Conservation (phyloP, 2,797 vertebrate genomes). For the Pristis pectinata region DNA sequence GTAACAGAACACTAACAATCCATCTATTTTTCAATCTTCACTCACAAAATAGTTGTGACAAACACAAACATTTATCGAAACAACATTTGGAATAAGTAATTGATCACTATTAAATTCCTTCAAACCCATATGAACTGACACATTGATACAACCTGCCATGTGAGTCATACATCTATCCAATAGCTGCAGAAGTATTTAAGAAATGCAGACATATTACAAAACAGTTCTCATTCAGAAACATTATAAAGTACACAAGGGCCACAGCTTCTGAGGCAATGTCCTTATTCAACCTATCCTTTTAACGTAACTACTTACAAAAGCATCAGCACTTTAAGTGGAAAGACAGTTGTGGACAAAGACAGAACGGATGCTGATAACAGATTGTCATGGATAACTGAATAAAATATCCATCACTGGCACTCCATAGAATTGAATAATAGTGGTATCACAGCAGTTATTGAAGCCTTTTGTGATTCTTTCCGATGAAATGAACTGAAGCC, state of each 20-base stretch:
- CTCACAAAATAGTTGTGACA: background rate
- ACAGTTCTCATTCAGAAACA: background rate
- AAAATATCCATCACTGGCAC: conserved; percentile 7
- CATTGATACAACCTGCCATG: background rate
- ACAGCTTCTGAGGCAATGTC: background rate
- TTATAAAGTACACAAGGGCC: background rate
- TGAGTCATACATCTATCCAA: background rate
- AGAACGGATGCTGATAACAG: background rate
- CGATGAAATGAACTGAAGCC: background rate
- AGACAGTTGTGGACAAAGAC: background rate
- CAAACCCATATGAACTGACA: background rate
- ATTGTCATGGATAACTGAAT: background rate
- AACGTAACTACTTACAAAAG: background rate
- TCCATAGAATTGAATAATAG: background rate
- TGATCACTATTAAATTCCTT: background rate
- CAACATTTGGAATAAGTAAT: conserved; percentile 5
- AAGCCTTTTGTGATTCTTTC: background rate
- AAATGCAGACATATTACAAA: background rate
- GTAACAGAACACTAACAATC: background rate
- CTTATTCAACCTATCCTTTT: background rate
- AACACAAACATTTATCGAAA: background rate
- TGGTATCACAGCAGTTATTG: too few species aligned
- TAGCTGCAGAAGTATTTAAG: background rate
- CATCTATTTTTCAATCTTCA: background rate
- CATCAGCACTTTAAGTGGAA: background rate